A percentile compares a stretch with the other conserved stretches of the same genome.
Conservation (phyloP, 2,113 vertebrate species). For the Corythornis madagascariensis region DNA sequence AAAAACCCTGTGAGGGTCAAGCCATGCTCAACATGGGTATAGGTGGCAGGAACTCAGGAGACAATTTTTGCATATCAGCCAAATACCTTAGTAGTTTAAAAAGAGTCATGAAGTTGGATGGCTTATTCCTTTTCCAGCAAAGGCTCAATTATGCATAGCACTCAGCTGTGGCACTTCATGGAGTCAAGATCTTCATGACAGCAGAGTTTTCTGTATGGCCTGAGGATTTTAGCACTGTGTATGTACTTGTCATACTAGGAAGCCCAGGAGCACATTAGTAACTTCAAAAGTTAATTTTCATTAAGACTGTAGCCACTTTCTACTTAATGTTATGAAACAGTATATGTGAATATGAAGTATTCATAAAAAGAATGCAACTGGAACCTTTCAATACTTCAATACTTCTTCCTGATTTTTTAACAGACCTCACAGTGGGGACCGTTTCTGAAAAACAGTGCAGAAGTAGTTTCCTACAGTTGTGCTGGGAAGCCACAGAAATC, state of each 20-base stretch:
- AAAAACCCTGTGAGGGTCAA: background rate
- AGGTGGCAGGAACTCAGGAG: background rate
- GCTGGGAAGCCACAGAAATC: background rate
- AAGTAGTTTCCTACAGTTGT: background rate
- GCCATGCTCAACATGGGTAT: background rate
- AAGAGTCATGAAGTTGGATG: background rate
- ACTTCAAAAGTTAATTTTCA: background rate
- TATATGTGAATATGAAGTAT: background rate
- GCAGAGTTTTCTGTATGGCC: background rate
- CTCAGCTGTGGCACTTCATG: background rate
- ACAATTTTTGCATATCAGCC: background rate
- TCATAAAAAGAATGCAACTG: background rate
- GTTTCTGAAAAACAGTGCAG: background rate
- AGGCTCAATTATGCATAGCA: background rate
- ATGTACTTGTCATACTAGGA: background rate
- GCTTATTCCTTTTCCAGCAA: background rate
- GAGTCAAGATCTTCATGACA: background rate
- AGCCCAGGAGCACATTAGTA: background rate
- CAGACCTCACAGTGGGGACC: background rate
- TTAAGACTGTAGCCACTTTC: background rate
- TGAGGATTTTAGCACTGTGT: background rate
- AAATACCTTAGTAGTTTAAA: background rate
- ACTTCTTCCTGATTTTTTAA: background rate
- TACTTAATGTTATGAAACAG: background rate
- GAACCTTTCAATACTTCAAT: background rate